Evolutionary conservation across 1,140 invertebrate species (phyloP), one percentile per base, ranked within the genome.

Genomic region (Charaxes varanes): DNA sequence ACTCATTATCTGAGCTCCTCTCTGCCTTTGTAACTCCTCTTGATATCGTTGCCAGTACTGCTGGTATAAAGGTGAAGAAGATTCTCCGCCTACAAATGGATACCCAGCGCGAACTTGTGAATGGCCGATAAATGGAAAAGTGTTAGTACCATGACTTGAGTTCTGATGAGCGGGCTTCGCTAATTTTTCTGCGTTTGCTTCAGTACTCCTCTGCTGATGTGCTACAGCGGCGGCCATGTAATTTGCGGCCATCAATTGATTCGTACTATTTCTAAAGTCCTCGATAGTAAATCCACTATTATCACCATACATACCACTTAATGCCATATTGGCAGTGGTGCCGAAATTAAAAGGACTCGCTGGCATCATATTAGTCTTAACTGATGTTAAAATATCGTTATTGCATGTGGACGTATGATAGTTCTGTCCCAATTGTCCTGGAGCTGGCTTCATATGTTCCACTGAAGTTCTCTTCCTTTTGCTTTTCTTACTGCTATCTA

Each of bases 281-380:
- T 90, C 90, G 24, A 91, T 80, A 5, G 73, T 59, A 64, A 89
- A 91, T 15, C 86, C 86, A 15, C 85, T 60, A 58, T 89, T 88
- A 19, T 90, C 88, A 1, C 84, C 84, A 43, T 89, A 89, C 18
- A 87, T 47, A 5, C 83, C 76, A 2, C 82, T 53, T n/a, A 87
- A 62, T 1, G 82, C 71, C 41, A 89, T 79, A 26, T 86, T 83
- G 2, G 88, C 73, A 0, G 88, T 76, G 4, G 88, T 85, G 13
- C 88, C 89, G 61, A 91, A 91, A 56, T 91, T 91, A 42, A 91
- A 91, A 37, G 90, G 89, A 63, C 89, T 90, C 11, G 88, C 87
- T 0, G 90, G 87, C 31, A 91, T 89, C 51, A 90, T 87, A 47
- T 85, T 88, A 0, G 87, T 66, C 18, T 88, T 88, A 41, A 69